phyloP scores from a whole-genome alignment of 2,888 invertebrate genomes.

The Pammene aurita region DNA sequence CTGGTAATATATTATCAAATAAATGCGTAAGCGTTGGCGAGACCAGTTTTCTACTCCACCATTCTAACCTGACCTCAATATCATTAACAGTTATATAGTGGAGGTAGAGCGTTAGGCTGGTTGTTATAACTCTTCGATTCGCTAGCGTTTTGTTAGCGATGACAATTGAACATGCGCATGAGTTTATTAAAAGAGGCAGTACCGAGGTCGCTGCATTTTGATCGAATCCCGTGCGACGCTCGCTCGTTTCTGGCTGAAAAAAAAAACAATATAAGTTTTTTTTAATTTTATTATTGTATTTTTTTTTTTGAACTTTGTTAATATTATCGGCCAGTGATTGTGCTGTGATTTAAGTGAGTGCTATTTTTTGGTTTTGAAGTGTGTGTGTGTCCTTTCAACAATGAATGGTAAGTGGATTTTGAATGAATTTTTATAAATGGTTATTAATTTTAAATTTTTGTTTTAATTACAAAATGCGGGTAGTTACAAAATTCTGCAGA shows the following conservation, averaged over 20 bases:
- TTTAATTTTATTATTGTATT: too few relatives aligned
- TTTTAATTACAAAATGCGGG: not conserved
- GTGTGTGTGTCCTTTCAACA: conserved; percentile 11
- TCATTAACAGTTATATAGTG: not conserved
- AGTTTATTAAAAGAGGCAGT: conserved; percentile 34
- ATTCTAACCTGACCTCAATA: too few relatives aligned
- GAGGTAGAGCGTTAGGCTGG: not conserved
- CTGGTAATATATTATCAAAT: too few relatives aligned
- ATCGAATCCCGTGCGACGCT: conserved; percentile 23
- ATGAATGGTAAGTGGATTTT: conserved; percentile 30
- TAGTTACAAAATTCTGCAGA: not conserved
- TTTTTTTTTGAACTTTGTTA: not conserved
- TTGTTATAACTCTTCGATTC: not conserved
- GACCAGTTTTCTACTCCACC: too few relatives aligned
- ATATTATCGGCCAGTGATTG: conserved; percentile 26
- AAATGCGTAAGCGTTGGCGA: too few relatives aligned
- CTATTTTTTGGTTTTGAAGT: conserved; percentile 1
- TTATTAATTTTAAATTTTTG: too few relatives aligned
- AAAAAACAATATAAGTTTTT: too few relatives aligned
- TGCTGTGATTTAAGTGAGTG: conserved; percentile 34
- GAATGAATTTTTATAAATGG: not conserved
- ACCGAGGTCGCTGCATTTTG: conserved; percentile 32
- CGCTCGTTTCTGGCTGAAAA: conserved; percentile 30
- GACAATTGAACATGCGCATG: conserved; percentile 8
- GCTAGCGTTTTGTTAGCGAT: not conserved